phyloP scores from a whole-genome alignment of 2,888 invertebrate genomes.

The Drosophila lacicola region DNA sequence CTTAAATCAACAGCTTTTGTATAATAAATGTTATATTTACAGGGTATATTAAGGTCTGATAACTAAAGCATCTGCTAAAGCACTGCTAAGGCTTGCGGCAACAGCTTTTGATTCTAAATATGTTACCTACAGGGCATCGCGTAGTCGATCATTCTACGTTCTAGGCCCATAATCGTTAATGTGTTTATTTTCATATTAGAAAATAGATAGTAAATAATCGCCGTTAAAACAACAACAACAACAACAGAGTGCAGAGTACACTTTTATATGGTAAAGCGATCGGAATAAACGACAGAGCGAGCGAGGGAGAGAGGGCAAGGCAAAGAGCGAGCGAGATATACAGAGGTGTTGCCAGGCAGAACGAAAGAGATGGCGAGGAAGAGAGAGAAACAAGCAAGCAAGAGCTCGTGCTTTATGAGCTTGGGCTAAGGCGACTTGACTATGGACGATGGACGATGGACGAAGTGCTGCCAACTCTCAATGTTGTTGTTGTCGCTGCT shows the following conservation, averaged over 20 bases:
- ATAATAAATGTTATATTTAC: not conserved
- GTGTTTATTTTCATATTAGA: conserved; percentile 62
- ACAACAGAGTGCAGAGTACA: conserved; percentile 70
- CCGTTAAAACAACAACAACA: conserved; percentile 19
- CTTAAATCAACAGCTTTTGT: too few relatives aligned
- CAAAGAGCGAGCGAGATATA: not conserved
- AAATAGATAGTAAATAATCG: conserved; percentile 67
- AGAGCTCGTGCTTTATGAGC: conserved; percentile 35
- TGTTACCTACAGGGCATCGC: not conserved
- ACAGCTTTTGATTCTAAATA: too few relatives aligned
- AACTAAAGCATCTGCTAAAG: too few relatives aligned
- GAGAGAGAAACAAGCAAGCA: conserved; percentile 9
- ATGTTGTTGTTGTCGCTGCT: conserved; percentile 9
- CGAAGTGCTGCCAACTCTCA: conserved; percentile 35
- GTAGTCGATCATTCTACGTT: not conserved
- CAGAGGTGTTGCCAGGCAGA: not conserved
- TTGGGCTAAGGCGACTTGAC: conserved; percentile 27
- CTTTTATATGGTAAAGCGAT: conserved; percentile 24
- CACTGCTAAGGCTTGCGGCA: too few relatives aligned
- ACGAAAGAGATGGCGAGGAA: not conserved
- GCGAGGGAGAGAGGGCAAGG: not conserved
- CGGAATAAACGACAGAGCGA: not conserved
- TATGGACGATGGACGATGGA: conserved; percentile 22
- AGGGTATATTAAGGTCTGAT: not conserved
- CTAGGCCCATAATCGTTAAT: conserved; percentile 48